Percentiles rank a stretch among this genome's conserved stretches.
Conservation (phyloP, 2,797 vertebrate genomes). For the Acridotheres tristis region DNA sequence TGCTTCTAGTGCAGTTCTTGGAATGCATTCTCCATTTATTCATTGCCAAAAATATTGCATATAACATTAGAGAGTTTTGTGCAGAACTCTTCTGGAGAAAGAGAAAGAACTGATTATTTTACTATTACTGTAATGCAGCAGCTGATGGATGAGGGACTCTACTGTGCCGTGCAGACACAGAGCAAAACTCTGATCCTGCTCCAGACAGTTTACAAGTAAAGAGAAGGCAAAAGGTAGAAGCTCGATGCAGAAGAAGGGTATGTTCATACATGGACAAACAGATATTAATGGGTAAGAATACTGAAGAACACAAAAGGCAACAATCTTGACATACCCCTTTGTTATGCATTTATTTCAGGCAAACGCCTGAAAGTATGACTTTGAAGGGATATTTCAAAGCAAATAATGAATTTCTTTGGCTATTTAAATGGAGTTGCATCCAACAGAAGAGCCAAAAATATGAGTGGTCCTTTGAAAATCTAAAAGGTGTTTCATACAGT, state of each 20-base stretch:
- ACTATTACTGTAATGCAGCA: background rate
- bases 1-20: background rate
- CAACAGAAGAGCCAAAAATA: background rate
- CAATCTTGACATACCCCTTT: background rate
- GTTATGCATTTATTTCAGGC: background rate
- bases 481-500: background rate
- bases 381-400: slow-evolving; percentile 18
- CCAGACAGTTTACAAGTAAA: background rate
- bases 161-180: background rate
- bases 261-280: background rate
- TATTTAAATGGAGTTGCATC: background rate
- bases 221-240: background rate
- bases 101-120: background rate
- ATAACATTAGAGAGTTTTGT: background rate
- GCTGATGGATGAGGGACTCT: background rate
- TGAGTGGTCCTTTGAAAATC: background rate
- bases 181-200: background rate
- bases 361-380: background rate
- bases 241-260: background rate
- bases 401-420: background rate
- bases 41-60: background rate
- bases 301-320: background rate
- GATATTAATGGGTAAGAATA: background rate
- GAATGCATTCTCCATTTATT: background rate
- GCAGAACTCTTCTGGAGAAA: background rate